Evolutionary conservation across 2,113 vertebrate species (phyloP).

Genomic region (Hippoglossus stenolepis): DNA sequence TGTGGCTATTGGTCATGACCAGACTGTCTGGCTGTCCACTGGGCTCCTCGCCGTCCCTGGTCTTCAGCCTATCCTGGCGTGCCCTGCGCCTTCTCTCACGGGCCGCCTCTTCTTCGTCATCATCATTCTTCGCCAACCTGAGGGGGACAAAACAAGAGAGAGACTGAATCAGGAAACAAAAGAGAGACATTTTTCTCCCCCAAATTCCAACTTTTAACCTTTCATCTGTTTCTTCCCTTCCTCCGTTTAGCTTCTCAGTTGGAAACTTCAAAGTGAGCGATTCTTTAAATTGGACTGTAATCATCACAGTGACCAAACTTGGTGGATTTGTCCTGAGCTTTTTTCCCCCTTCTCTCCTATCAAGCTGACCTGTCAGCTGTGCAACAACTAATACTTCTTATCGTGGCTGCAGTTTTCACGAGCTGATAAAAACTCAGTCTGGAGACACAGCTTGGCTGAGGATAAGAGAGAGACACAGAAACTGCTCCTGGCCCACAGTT

Average conservation of each 20-base stretch:
- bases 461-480: conserved; percentile 54
- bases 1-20: conserved; percentile 89
- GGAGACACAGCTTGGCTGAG: conserved; percentile 55
- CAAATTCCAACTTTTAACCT: conserved; percentile 4
- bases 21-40: conserved; percentile 82
- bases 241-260: conserved; percentile 44
- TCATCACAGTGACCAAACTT: conserved; percentile 49
- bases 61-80: conserved; percentile 90
- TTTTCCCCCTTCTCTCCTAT: conserved; percentile 41
- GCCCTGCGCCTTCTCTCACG: conserved; percentile 93
- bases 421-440: conserved; percentile 67
- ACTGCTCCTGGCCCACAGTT: conserved; percentile 32
- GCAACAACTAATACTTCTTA: conserved; percentile 70
- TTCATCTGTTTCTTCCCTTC: conserved; percentile 1
- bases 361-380: conserved; percentile 68
- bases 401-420: conserved; percentile 66
- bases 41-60: conserved; percentile 84
- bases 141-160: conserved; percentile 14
- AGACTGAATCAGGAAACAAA: conserved; percentile 24
- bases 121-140: conserved; percentile 89
- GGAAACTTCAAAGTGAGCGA: conserved; percentile 58
- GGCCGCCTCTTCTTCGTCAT: conserved; percentile 95
- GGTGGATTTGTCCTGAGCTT: conserved; percentile 42
- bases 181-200: neutral
- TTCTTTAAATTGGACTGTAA: conserved; percentile 66